Evolutionary conservation across 1,140 invertebrate genomes (phyloP).

Genomic region (Ctenoplectra terminalis): DNA sequence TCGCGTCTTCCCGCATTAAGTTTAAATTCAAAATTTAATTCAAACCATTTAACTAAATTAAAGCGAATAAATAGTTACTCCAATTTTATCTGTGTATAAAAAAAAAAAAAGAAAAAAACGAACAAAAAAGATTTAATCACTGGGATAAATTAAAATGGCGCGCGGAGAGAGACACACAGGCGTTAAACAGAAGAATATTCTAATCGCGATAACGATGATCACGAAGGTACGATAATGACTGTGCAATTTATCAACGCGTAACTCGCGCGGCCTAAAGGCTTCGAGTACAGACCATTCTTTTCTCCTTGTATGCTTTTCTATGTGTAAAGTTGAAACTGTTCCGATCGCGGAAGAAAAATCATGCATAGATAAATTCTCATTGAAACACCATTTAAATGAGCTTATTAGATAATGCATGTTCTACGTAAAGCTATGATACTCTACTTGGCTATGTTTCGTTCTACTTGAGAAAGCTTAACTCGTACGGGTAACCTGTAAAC

Average conservation of each 20-base stretch:
- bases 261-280: not conserved
- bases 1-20: not conserved
- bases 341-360: not conserved
- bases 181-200: constrained; percentile 24
- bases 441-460: not conserved
- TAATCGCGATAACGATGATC: constrained; percentile 29
- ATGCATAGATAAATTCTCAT: not conserved
- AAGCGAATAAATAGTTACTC: not conserved
- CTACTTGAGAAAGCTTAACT: not conserved
- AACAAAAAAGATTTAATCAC: not conserved
- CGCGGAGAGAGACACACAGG: not conserved
- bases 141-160: too few relatives aligned
- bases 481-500: constrained; percentile 10
- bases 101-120: too few relatives aligned
- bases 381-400: not conserved
- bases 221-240: constrained; percentile 29
- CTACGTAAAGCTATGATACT: not conserved
- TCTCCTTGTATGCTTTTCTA: not conserved
- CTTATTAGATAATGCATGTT: constrained; percentile 25
- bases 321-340: not conserved
- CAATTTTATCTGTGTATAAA: not conserved
- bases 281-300: not conserved
- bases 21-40: not conserved
- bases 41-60: not conserved
- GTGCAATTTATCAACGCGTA: not conserved